Base-by-base conservation (phyloP, 2,113 vertebrate species). In the Meles meles region DNA sequence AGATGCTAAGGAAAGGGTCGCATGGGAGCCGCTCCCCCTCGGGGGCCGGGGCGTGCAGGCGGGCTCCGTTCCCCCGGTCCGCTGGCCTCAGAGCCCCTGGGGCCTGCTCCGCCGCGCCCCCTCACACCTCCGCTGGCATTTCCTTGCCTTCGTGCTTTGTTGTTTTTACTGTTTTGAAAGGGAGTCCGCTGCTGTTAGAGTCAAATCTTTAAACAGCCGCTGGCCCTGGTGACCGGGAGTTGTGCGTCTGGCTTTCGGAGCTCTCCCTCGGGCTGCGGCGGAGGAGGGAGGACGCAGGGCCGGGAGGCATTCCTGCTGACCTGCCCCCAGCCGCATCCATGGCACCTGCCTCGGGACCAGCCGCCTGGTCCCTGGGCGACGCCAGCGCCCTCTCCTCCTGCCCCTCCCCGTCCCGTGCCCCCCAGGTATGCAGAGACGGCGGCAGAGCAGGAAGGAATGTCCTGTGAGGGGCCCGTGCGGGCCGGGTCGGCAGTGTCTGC, bases 41-140 rank as follows among this genome's bases (percentile, higher is more conserved):
- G 1, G 37, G 20, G 34, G 0, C 18, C 23, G 2, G 3, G 42
- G 49, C 18, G 0, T 31, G 21, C n/a, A 20, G 25, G 47, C 7
- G 21, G 8, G 23, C n/a, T 37, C 37, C 8, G 10, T 77, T 71
- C 18, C 47, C 10, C 69, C 4, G 17, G 29, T 21, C 67, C 25
- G 17, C 9, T 0, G 13, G 47, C 44, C 47, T 61, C 85, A 27
- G 65, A 55, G 34, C 10, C n/a, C 59, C 5, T 0, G 7, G 27
- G 8, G 34, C 34, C 72, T 65, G 6, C 59, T 77, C 44, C n/a
- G 15, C 9, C 59, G 29, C 0, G 0, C n/a, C 34, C 0, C 18
- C 57, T 20, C 82, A 12, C 21, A 15, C 81, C 37, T 23, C 31
- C 34, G 47, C 59, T 11, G 29, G 13, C 37, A 18, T 61, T 76